phyloP scores from a whole-genome alignment of 2,888 invertebrate genomes.

The Chaitophorus viminalis region DNA sequence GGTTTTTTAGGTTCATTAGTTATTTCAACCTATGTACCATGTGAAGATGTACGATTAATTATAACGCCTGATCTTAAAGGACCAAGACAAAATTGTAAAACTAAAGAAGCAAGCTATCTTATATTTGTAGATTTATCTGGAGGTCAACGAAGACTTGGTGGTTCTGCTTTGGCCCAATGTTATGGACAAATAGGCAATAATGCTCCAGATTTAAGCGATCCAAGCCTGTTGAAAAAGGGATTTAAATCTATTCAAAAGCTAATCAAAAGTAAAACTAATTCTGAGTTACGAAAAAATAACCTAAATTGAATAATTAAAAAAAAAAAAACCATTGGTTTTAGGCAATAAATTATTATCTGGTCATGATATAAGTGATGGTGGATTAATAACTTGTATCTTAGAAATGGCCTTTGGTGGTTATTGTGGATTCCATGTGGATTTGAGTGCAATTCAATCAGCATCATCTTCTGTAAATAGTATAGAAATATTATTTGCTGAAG shows the following conservation, averaged over 20 bases:
- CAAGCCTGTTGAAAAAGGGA: constrained; percentile 75
- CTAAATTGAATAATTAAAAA: not conserved
- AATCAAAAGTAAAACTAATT: constrained; percentile 64
- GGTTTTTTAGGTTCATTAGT: constrained; percentile 82
- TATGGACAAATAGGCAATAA: constrained; percentile 84
- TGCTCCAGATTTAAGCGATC: constrained; percentile 82
- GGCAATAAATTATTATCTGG: constrained; percentile 81
- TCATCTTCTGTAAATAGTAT: constrained; percentile 66
- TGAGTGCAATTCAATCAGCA: constrained; percentile 67
- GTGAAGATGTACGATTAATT: constrained; percentile 84
- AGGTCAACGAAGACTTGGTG: constrained; percentile 84
- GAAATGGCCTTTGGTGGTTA: constrained; percentile 98
- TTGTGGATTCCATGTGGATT: constrained; percentile 78
- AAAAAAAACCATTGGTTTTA: constrained; percentile 67
- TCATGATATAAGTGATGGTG: constrained; percentile 97
- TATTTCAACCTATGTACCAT: constrained; percentile 95
- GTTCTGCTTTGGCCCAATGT: constrained; percentile 92
- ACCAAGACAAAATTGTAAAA: constrained; percentile 67
- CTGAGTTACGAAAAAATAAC: not conserved
- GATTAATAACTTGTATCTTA: constrained; percentile 85
- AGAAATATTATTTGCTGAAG: constrained; percentile 83
- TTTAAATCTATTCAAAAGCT: constrained; percentile 87
- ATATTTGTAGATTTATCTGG: constrained; percentile 82
- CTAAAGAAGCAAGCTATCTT: constrained; percentile 70
- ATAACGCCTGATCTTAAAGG: constrained; percentile 92